phyloP scores from a whole-genome alignment of 2,888 invertebrate genomes.

The Spatulosminthurus flaviceps region DNA sequence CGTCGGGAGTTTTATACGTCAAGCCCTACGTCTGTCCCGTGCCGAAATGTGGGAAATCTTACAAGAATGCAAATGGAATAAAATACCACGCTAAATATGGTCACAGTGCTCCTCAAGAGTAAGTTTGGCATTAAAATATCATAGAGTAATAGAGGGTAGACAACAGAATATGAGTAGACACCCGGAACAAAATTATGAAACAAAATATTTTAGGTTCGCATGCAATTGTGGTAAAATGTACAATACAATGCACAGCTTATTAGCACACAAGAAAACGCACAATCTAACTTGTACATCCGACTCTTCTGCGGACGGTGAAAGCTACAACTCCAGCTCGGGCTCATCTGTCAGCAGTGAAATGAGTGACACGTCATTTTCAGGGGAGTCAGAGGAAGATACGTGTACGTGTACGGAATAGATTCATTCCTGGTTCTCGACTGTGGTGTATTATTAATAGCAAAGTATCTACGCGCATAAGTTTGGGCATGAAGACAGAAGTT shows the following conservation, averaged over 20 bases:
- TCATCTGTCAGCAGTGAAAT: neutral
- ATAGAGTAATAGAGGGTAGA: no score
- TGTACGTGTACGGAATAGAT: neutral
- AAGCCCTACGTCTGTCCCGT: constrained; percentile 73
- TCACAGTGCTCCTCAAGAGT: constrained; percentile 85
- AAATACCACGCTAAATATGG: constrained; percentile 89
- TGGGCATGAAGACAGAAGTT: no score
- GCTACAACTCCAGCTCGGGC: neutral
- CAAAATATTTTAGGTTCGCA: constrained; percentile 69
- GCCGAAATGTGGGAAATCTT: constrained; percentile 85
- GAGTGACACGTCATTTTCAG: neutral
- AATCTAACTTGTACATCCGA: neutral
- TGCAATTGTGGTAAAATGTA: constrained; percentile 88
- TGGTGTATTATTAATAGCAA: no score
- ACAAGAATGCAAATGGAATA: constrained; percentile 88
- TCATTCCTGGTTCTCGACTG: neutral
- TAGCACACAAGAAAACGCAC: constrained; percentile 70
- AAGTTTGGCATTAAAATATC: constrained; percentile 66
- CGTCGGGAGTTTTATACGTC: neutral
- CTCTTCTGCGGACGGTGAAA: neutral
- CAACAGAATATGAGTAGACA: no score
- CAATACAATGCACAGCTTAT: constrained; percentile 81
- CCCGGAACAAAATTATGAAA: no score
- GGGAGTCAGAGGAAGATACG: neutral
- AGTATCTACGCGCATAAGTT: no score